Evolutionary conservation across 1,140 invertebrate genomes (phyloP), one percentile per base, ranked within the genome.

Genomic region (Dendrolimus kikuchii): DNA sequence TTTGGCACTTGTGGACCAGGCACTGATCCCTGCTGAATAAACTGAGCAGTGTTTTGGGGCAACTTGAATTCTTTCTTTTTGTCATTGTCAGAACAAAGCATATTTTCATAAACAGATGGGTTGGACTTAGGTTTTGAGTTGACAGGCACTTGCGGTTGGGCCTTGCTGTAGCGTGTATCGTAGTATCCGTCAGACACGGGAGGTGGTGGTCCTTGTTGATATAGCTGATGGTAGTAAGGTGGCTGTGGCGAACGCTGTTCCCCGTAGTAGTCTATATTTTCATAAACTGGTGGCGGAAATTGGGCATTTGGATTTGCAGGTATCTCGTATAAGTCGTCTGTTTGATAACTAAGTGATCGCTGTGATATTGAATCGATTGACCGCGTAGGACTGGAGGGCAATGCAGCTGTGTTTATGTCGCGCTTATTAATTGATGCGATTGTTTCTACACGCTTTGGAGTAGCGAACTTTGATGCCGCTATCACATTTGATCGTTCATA

Each of bases 221-320:
- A 82, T 68, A 85, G 74, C 49, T 91, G 89, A 69, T 92, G 90
- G 67, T 91, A 92, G 68, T 92, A 93, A 4, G 90, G 88, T 6
- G 90, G 89, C 62, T 90, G 89, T 7, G 82, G 76, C 5, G 86
- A 74, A 6, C 81, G 75, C 56, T 75, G 76, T 41, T 86, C 83
- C 7, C 89, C 86, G 83, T 94, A 94, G 77, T 93, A 94, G 58
- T 94, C 93, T 43, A 95, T 89, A 79, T 95, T 95, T 77, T 95
- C 94, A 76, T 95, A 95, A 36, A 95, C 92, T 38, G 91, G 93
- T 49, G 89, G 90, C 55, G 70, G 74, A 64, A 74, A 85, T 48
- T 82, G 84, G 39, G 68, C 57, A 51, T 69, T 75, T 5, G 77
- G 74, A 61, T 86, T 88, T 36, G 71, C 77, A 38, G 81, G 79